Percentiles rank a stretch among this genome's conserved stretches.
These are phyloP conservation scores for Miniopterus natalensis DNA, from an alignment of 2,113 vertebrate species.

Conservation along the genomic window DNA sequence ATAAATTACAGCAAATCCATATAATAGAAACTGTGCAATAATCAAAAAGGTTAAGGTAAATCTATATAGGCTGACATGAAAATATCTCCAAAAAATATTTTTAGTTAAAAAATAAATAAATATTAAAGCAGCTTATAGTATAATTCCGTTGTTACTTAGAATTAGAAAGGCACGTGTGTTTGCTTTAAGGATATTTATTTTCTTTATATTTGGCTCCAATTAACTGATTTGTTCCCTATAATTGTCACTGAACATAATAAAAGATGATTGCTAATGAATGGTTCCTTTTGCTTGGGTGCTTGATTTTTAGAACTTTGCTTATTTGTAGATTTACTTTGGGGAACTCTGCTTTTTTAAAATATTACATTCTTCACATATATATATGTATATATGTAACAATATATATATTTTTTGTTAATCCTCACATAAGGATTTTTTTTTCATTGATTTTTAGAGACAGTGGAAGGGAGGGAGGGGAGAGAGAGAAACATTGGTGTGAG, in stretches of 20 bases:
- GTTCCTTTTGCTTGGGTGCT: background rate
- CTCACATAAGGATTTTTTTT: no score
- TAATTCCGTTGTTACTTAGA: constrained; percentile 24
- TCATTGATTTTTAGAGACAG: no score
- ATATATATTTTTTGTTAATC: no score
- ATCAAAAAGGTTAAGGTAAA: constrained; percentile 37
- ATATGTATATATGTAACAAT: no score
- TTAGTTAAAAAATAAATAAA: background rate
- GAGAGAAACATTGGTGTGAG: no score
- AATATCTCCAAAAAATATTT: constrained; percentile 4
- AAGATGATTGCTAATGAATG: constrained; percentile 17
- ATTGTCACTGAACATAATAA: constrained; percentile 44
- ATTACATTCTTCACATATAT: background rate
- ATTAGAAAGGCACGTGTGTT: background rate
- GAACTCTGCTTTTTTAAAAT: background rate
- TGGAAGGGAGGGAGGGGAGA: no score
- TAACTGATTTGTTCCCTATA: constrained; percentile 4
- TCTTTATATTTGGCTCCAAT: constrained; percentile 12
- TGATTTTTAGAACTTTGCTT: constrained; percentile 30
- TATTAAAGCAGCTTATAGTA: background rate
- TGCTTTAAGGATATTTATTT: constrained; percentile 30
- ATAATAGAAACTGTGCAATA: background rate
- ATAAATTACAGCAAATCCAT: constrained; percentile 16
- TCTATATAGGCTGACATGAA: background rate
- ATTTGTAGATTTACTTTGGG: background rate